Percentiles rank a stretch among this genome's conserved stretches.
Evolutionary conservation across 2,888 invertebrate genomes (phyloP).

Genomic region (Pemphredon lugubris): DNA sequence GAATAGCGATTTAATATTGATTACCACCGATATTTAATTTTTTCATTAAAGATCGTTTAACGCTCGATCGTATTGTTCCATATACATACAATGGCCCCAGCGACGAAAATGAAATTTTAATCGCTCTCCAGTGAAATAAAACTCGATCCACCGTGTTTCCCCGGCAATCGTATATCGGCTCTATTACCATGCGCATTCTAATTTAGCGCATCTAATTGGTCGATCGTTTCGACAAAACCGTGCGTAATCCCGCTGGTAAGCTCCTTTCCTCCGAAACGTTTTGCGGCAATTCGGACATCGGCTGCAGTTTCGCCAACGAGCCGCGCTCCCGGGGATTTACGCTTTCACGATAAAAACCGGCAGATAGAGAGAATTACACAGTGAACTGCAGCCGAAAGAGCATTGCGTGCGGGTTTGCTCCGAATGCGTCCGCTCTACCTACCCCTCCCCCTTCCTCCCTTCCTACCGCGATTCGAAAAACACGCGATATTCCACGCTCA

Average conservation of each 20-base stretch:
- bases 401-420: constrained; percentile 51
- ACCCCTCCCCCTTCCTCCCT: neutral
- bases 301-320: constrained; percentile 55
- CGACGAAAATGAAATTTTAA: no score
- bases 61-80: no score
- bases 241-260: constrained; percentile 45
- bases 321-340: constrained; percentile 41
- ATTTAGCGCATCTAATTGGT: constrained; percentile 37
- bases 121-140: no score
- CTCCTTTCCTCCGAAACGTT: constrained; percentile 44
- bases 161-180: constrained; percentile 5
- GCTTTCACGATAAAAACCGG: constrained; percentile 45
- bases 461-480: constrained; percentile 24
- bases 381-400: constrained; percentile 30
- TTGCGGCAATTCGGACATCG: constrained; percentile 30
- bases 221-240: constrained; percentile 30
- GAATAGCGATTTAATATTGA: no score
- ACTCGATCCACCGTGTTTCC: no score
- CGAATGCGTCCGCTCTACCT: constrained; percentile 7
- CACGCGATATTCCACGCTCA: constrained; percentile 54
- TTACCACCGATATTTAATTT: no score
- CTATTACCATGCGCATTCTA: constrained; percentile 9
- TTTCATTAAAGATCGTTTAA: no score
- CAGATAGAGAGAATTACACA: constrained; percentile 48
- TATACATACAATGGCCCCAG: no score